Evolutionary conservation across 30 jellyfish, hydroid and myxozoan genomes (phyloP).

Genomic region (Cassiopea andromeda): DNA sequence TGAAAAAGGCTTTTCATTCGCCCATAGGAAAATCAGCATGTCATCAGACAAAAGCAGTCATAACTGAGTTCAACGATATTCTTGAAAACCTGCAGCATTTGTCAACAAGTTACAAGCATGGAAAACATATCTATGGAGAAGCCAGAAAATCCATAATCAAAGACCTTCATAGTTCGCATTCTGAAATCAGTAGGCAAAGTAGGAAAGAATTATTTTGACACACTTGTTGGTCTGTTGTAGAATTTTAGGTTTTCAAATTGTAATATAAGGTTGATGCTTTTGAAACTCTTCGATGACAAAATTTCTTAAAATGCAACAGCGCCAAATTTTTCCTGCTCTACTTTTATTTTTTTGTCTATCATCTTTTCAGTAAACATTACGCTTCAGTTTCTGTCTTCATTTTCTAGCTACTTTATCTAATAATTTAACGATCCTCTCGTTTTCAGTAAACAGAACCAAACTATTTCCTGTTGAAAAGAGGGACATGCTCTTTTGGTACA

Average conservation of each 20-base stretch:
- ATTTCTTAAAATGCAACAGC: neutral
- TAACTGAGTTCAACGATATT: constrained; percentile 3
- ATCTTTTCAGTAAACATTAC: neutral
- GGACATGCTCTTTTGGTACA: constrained; percentile 14
- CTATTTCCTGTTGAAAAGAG: neutral
- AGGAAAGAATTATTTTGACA: neutral
- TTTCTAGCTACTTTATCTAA: neutral
- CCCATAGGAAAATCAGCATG: constrained; percentile 7
- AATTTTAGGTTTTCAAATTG: neutral
- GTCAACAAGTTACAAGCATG: neutral
- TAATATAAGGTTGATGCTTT: neutral
- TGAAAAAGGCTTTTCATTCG: neutral
- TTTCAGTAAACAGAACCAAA: constrained; percentile 14
- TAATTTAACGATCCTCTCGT: neutral
- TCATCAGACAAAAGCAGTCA: constrained; percentile 8
- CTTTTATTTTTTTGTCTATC: neutral
- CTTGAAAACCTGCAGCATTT: neutral
- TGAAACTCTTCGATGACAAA: neutral
- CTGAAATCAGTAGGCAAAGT: neutral
- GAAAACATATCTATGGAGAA: neutral
- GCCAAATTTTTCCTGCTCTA: neutral
- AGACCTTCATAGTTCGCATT: neutral
- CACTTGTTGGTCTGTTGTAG: neutral
- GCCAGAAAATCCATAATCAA: neutral
- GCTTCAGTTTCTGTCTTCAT: neutral